Base-by-base conservation (phyloP, 1,140 invertebrate species). In the Drosophila mauritiana region DNA sequence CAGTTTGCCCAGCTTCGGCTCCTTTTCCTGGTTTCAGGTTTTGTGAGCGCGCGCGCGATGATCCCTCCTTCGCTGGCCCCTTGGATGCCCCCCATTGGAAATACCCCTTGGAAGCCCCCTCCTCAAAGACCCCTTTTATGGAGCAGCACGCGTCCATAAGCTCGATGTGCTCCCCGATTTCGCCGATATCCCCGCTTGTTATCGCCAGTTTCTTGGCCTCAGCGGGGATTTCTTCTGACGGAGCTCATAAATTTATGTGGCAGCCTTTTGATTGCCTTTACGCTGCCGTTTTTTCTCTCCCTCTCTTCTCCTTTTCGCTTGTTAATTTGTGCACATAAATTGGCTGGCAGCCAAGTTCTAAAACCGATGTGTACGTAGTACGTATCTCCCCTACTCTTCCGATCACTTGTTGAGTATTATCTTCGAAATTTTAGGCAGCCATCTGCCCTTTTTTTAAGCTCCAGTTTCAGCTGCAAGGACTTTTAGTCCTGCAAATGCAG, bases 321-420 rank as follows among this genome's bases (percentile, higher is more conserved):
- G 52, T 83, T 83, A 84, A 83, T 80, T 84, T 83, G 80, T 83
- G 80, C 80, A 63, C 80, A 83, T 83, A 83, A 83, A 83, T 79
- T 83, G 65, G 49, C 61, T 42, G 61, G 43, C 61, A 59, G 59
- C 76, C 54, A 59, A 61, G 79, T 65, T 73, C 79, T 78, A 69
- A 56, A 55, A 12, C 27, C 53, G n/a, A 73, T 22, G 22, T 3
- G 10, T 17, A 20, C 15, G n/a, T 17, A 42, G 13, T 42, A 42
- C 42, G 17, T 43, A 20, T 43, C 17, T 43, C 36, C 49, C 42
- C 56, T 15, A 22, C 12, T 10, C 59, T 25, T 3, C 17, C 55
- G 27, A 40, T 45, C 52, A 31, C 22, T 17, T 54, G 27, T n/a
- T 13, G 20, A 39, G 43, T 63, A 20, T 48, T 65, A 45, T 48